A percentile compares a stretch with the other conserved stretches of the same genome.
Evolutionary conservation across 2,113 vertebrate genomes (phyloP).

Genomic region (Maylandia zebra): DNA sequence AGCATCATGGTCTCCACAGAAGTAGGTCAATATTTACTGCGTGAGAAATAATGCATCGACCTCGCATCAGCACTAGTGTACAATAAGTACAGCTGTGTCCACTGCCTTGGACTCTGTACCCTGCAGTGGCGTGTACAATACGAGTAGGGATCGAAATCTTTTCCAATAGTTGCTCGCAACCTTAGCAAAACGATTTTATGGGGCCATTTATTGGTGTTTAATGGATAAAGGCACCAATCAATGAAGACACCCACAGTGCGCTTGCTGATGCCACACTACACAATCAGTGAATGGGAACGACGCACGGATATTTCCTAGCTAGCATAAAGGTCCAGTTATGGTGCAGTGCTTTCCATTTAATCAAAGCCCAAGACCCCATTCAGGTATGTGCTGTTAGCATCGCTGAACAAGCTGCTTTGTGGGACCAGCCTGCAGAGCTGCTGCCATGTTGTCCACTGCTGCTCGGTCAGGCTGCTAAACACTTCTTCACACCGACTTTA

Average conservation of each 20-base stretch:
- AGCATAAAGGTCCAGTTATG: neutral
- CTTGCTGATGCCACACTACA: neutral
- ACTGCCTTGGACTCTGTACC: neutral
- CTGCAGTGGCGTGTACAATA: neutral
- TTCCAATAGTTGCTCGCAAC: neutral
- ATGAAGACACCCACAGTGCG: neutral
- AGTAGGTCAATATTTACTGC: neutral
- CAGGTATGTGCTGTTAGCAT: neutral
- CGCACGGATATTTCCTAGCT: neutral
- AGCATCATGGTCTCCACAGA: neutral
- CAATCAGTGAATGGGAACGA: neutral
- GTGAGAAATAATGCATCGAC: neutral
- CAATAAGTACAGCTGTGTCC: neutral
- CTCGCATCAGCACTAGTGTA: neutral
- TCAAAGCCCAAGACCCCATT: neutral
- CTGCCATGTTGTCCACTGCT: conserved; percentile 58
- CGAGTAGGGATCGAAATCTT: neutral
- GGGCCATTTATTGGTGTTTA: neutral
- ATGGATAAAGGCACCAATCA: neutral
- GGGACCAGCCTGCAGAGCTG: neutral
- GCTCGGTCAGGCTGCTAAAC: neutral
- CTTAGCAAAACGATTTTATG: neutral
- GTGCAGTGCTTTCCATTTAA: neutral
- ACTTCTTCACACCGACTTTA: neutral
- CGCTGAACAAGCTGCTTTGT: neutral